Evolutionary conservation across 2,797 vertebrate genomes (phyloP), one percentile per base, ranked within the genome.

Genomic region (Notamacropus eugenii): DNA sequence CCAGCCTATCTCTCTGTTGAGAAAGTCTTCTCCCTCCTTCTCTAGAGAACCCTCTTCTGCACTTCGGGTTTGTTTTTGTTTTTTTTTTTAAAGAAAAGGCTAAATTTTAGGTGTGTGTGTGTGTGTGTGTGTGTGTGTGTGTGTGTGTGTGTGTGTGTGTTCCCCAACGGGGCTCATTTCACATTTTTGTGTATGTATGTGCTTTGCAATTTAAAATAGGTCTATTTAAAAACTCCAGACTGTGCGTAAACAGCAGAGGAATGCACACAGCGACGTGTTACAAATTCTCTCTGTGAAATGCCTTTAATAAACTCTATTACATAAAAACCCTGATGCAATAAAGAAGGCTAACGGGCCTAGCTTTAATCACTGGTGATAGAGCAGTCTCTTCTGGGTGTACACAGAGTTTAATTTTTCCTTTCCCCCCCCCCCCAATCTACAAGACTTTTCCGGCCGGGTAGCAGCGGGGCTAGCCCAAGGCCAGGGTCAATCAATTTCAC

Each of bases 181-280:
- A 50, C 74, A 50, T 87, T 27, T 50, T 5, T 82, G 74, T 50
- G 74, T 11, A 12, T 27, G 74, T 87, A 46, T 87, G 74, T 87
- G 40, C 74, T 87, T 50, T 87, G 40, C 74, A 27, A 87, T 87
- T 87, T 50, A 46, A 87, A 87, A 87, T 27, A 87, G 74, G 74
- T 50, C 74, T 87, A 93, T 95, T 94, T 94, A 90, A 96, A 96
- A 94, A 54, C 54, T 96, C 95, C 55, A 50, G 55, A 91, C 96
- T 94, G 95, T 67, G 92, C 91, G 93, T 92, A 94, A 94, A 94
- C 90, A 96, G 91, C 87, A 94, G 96, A 67, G 91, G 97, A 97
- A 97, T 96, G 95, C 95, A 95, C 46, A 87, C 4, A 95, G 95
- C 93, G 95, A 95, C 87, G 74, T 97, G 97, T 98, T 97, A 97